Evolutionary conservation across 2,888 invertebrate species (phyloP), one percentile per base, ranked within the genome.

Genomic region (Oscheius sp.): DNA sequence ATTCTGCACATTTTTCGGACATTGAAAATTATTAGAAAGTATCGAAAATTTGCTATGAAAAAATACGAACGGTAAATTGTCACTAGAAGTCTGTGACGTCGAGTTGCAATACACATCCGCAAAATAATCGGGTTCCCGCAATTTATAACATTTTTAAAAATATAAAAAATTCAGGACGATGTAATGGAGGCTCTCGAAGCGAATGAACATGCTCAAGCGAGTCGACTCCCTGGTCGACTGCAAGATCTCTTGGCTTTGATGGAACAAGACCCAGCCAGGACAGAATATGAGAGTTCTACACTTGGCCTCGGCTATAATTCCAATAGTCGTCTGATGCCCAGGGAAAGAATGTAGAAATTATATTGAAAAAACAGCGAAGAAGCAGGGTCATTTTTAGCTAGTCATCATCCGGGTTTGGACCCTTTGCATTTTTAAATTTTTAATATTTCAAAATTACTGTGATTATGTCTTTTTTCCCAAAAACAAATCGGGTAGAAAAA

Each of bases 151-250:
- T 41, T 41, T 41, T 61, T 23, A 6, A n/a, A 61, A n/a, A n/a
- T n/a, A n/a, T n/a, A n/a, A n/a, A 21, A 7, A 5, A 6, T 69
- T 18, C 7, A 71, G 71, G 96, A 97, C 91, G 89, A 89, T 81
- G 89, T 90, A n/a, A 75, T 82, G 53, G 83, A 83, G 27, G 81
- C 83, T 9, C 55, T 83, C 53, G 83, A 83, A 72, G 55, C 72
- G 43, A 82, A 79, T 53, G 83, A 83, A 68, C 78, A 80, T 45
- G 83, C 83, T 7, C 80, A 79, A 63, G 78, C 78, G 1, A 76
- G 76, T 71, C 71, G 81, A 29, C 55, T 83, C 55, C 79, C 81
- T 12, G 80, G 76, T 3, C 68, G 83, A 41, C 61, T 76, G 12
- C 76, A 81, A 74, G 83, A 83, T 69, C 74, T 83, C 41, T 70